Evolutionary conservation across 2,113 vertebrate species (phyloP).

Genomic region (Camelus dromedarius): DNA sequence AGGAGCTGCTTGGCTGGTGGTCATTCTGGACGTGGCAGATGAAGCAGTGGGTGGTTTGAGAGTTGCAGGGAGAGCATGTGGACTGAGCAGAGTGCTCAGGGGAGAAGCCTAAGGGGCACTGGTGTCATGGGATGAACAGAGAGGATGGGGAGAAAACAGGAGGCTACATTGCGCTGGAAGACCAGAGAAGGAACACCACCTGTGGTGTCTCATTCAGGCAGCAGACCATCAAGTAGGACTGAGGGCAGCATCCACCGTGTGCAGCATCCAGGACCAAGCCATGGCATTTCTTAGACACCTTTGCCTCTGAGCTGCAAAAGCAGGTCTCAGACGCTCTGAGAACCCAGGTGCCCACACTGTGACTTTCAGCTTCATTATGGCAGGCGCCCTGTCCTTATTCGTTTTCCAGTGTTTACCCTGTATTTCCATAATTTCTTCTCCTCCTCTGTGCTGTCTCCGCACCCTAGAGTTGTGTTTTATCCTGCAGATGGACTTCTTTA

Average conservation of each 20-base stretch:
- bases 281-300: background rate
- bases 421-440: constrained; percentile 17
- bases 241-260: background rate
- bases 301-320: background rate
- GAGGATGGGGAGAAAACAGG: background rate
- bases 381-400: background rate
- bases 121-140: background rate
- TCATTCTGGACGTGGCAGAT: background rate
- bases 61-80: background rate
- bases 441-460: background rate
- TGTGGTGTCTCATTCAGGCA: background rate
- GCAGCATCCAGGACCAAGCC: background rate
- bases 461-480: background rate
- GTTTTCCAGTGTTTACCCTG: constrained; percentile 25
- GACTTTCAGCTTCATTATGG: background rate
- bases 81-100: background rate
- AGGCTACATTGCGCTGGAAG: background rate
- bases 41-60: background rate
- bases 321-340: background rate
- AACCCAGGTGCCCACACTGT: background rate
- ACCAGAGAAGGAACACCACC: background rate
- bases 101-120: background rate
- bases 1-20: background rate
- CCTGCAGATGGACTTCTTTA: background rate
- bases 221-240: too few species aligned